Evolutionary conservation across 2,113 vertebrate species (phyloP), one percentile per base, ranked within the genome.

Genomic region (Crotalus horridus): DNA sequence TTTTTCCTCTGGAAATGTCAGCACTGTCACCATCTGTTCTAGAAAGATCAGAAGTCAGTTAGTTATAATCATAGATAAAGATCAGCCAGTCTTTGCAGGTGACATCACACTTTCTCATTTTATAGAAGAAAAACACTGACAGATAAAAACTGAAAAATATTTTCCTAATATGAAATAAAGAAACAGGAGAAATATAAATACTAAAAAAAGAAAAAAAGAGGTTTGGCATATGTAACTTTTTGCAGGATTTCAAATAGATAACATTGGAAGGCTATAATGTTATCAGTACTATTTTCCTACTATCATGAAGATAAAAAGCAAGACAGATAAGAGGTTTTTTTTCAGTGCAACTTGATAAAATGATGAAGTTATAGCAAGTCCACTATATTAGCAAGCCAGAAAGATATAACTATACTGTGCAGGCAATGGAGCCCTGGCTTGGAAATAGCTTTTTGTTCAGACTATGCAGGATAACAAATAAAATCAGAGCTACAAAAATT

Each of bases 1-100:
- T 99, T 96, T 97, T 98, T 93, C 98, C 98, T 94, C 95, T 98
- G 92, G 96, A 97, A 93, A 98, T 97, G 95, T 93, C 97, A 96
- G 94, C 95, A 90, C 94, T 95, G 95, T 96, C 97, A 89, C 94
- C 96, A 93, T 94, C 95, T 89, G 95, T 96, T 95, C 97, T 98
- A 98, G 39, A 94, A 97, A 95, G 86, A 20, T 93, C 93, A 95
- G 88, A 85, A 43, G 1, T 43, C 87, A 53, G 85, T 53, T 20
- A 26, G 6, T 92, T 94, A 53, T 87, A 61, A 93, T 93, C 53
- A 54, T 64, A 12, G 12, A 43, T 21, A 46, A 61, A 29, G 0
- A 0, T 23, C 86, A 91, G n/a, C n/a, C 69, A 33, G 69, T 13
- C 69, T 33, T 74, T 74, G 69, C 69, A 81, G 15, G 69, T 81